Conservation (phyloP, 2,888 invertebrate genomes). For the Acheta domesticus region DNA sequence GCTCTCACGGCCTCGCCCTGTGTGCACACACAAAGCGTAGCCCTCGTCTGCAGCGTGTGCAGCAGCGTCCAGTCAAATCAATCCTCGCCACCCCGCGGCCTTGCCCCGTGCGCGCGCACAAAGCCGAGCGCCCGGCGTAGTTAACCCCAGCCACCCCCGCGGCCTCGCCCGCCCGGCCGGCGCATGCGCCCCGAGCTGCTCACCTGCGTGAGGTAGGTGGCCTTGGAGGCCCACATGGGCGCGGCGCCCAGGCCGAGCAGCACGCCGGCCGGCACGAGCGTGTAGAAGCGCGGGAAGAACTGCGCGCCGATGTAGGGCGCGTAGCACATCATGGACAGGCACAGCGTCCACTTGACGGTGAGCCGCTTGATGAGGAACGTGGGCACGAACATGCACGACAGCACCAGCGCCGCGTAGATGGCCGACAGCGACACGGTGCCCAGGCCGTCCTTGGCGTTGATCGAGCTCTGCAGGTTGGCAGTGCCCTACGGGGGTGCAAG, state of each 20-base stretch:
- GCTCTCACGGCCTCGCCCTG: too few species aligned
- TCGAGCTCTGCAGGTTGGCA: constrained; percentile 88
- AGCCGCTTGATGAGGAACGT: constrained; percentile 88
- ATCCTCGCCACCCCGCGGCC: too few species aligned
- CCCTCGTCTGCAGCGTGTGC: too few species aligned
- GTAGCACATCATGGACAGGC: constrained; percentile 88
- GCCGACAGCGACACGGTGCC: constrained; percentile 87
- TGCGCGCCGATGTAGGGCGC: constrained; percentile 92
- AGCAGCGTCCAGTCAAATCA: too few species aligned
- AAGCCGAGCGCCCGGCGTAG: too few species aligned
- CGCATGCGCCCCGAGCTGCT: neutral
- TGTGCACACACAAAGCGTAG: too few species aligned
- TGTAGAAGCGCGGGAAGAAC: constrained; percentile 81
- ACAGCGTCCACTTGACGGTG: constrained; percentile 95
- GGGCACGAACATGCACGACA: constrained; percentile 94
- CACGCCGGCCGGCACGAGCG: constrained; percentile 88
- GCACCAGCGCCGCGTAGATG: constrained; percentile 86
- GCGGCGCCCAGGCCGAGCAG: constrained; percentile 93
- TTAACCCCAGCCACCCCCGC: too few species aligned
- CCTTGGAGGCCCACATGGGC: constrained; percentile 98
- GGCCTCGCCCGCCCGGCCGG: too few species aligned
- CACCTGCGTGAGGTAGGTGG: constrained; percentile 89
- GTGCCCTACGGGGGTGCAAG: constrained; percentile 57
- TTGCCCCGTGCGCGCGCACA: too few species aligned
- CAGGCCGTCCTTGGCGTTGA: constrained; percentile 84